phyloP scores from a whole-genome alignment of 2,797 vertebrate genomes.

The Valencia hispanica region DNA sequence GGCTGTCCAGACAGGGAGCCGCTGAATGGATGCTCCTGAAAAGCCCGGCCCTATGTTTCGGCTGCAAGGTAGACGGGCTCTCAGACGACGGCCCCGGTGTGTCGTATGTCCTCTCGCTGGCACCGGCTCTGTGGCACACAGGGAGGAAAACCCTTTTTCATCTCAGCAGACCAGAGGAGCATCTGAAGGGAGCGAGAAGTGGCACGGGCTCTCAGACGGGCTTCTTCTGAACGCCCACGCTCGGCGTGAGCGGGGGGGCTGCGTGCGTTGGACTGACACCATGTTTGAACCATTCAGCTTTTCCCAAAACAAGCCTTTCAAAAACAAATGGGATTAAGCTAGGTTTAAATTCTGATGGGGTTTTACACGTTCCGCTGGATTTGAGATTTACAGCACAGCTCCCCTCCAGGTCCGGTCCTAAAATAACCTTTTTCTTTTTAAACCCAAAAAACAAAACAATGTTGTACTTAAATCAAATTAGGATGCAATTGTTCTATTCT shows the following conservation, averaged over 20 bases:
- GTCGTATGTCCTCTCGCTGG: slow-evolving; percentile 70
- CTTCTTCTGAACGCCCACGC: slow-evolving; percentile 61
- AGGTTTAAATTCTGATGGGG: slow-evolving; percentile 66
- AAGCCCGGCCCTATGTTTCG: slow-evolving; percentile 81
- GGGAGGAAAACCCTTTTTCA: slow-evolving; percentile 65
- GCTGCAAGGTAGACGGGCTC: slow-evolving; percentile 63
- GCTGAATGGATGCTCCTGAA: slow-evolving; percentile 75
- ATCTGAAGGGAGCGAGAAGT: slow-evolving; percentile 58
- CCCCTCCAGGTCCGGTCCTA: slow-evolving; percentile 52
- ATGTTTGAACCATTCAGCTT: slow-evolving; percentile 54
- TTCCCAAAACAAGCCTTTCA: slow-evolving; percentile 62
- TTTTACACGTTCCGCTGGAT: slow-evolving; percentile 69
- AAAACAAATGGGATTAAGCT: slow-evolving; percentile 73
- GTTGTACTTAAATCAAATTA: slow-evolving; percentile 70
- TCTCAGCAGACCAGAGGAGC: slow-evolving; percentile 60
- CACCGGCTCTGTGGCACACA: slow-evolving; percentile 53
- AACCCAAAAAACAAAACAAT: slow-evolving; percentile 69
- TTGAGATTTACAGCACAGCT: slow-evolving; percentile 60
- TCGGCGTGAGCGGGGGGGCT: slow-evolving; percentile 40
- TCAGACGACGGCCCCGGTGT: slow-evolving; percentile 69
- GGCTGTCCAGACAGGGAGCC: slow-evolving; percentile 75
- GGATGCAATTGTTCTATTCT: slow-evolving; percentile 58
- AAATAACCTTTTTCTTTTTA: slow-evolving; percentile 11
- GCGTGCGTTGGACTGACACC: slow-evolving; percentile 39
- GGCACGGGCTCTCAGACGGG: slow-evolving; percentile 57